Base-by-base conservation (phyloP, 2,113 vertebrate genomes). In the Typhlomys cinereus region DNA sequence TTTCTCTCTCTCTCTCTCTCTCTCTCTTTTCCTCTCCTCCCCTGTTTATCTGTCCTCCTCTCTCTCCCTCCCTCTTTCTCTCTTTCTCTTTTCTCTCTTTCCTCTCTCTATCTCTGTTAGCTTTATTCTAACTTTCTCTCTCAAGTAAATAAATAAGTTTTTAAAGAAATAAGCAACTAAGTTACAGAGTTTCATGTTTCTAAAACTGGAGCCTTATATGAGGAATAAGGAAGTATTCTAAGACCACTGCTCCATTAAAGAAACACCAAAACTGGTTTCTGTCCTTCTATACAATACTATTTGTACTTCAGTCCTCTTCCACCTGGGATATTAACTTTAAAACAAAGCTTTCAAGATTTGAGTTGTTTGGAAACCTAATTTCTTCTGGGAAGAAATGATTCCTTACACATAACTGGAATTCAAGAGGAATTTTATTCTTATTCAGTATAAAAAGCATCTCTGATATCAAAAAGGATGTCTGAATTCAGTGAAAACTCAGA, bases 171-270 rank as follows among this genome's bases (percentile, higher is more conserved):
- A n/a, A n/a, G n/a, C n/a, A n/a, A n/a, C n/a, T n/a, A n/a, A 91
- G 5, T 7, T 62, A 85, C 36, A 89, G 67, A 70, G 15, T 13
- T 87, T n/a, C 59, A 2, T 61, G 13, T 11, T 89, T 61, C 46
- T 67, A 44, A 84, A 90, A 66, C 7, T 36, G 75, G 84, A 69
- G 7, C 1, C 36, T 73, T 12, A 39, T 69, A 73, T 59, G 14
- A 91, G 5, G n/a, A n/a, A n/a, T n/a, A 3, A 5, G 1, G 29
- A 95, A 18, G 5, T 2, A n/a, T 69, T 66, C 1, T 31, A 62
- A 93, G 91, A 57, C 73, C 29, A 85, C 89, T 85, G 12, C 62
- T 81, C 14, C 44, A 50, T 48, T 81, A 67, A 75, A 81, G 52
- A 87, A 84, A 17, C 12, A 87, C 52, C 6, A 61, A 85, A 27